Evolutionary conservation across 2,797 vertebrate species (phyloP).

Genomic region (Sphaeramia orbicularis): DNA sequence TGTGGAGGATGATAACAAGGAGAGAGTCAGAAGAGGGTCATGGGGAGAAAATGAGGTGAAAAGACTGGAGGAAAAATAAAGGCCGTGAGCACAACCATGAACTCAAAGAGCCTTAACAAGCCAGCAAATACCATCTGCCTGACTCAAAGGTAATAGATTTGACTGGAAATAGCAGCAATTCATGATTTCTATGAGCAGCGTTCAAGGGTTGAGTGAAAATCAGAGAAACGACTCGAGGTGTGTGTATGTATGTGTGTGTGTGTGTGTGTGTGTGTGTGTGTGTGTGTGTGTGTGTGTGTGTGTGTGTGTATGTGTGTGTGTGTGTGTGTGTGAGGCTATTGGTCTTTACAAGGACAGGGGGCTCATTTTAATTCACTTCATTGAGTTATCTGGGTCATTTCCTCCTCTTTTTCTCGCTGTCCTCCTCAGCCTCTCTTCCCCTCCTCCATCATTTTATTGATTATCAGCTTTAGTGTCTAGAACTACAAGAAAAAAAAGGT

Average conservation of each 20-base stretch:
- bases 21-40: constrained; percentile 39
- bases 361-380: constrained; percentile 84
- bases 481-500: background rate
- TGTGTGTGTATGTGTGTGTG: constrained; percentile 40
- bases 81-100: background rate
- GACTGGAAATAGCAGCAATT: background rate
- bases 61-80: constrained; percentile 9
- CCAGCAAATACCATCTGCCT: background rate
- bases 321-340: constrained; percentile 53
- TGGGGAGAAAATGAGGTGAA: constrained; percentile 43
- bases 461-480: constrained; percentile 16
- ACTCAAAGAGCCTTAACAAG: constrained; percentile 23
- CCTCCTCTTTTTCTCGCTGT: constrained; percentile 40
- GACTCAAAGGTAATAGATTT: background rate
- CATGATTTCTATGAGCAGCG: background rate
- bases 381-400: constrained; percentile 88
- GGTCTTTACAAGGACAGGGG: constrained; percentile 39
- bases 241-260: constrained; percentile 37
- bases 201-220: background rate
- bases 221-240: constrained; percentile 2
- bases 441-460: constrained; percentile 45
- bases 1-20: constrained; percentile 22
- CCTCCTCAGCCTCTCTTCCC: constrained; percentile 16
- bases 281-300: constrained; percentile 46
- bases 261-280: constrained; percentile 55